Conservation (phyloP, 2,888 invertebrate genomes). For the Podabrus alpinus region DNA sequence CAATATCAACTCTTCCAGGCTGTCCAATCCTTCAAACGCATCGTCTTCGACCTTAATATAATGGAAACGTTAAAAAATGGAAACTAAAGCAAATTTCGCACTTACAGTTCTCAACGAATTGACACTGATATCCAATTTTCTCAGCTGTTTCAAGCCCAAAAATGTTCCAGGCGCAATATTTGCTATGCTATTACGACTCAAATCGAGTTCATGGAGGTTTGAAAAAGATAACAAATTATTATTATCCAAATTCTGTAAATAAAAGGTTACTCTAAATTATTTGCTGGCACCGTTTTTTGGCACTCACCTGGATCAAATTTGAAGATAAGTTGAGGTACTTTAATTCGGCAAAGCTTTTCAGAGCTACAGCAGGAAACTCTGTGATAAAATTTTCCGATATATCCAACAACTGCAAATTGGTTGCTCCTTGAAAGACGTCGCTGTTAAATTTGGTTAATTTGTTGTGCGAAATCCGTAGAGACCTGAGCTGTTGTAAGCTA, state of each 20-base stretch:
- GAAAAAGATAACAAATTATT: constrained; percentile 70
- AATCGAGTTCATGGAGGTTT: constrained; percentile 74
- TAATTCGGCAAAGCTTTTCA: constrained; percentile 71
- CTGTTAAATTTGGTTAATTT: constrained; percentile 80
- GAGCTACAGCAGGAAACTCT: constrained; percentile 78
- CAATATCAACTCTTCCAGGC: constrained; percentile 75
- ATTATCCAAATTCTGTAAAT: constrained; percentile 74
- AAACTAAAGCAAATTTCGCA: constrained; percentile 29
- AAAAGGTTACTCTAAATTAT: not conserved
- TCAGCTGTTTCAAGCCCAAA: constrained; percentile 70
- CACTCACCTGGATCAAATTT: constrained; percentile 77
- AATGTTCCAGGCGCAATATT: constrained; percentile 83
- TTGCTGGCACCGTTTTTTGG: not conserved
- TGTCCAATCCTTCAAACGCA: constrained; percentile 80
- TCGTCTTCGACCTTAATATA: constrained; percentile 82
- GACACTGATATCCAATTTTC: constrained; percentile 79
- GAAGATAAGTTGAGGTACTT: constrained; percentile 80
- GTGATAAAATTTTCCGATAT: constrained; percentile 84
- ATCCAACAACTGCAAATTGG: constrained; percentile 77
- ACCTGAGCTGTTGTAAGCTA: constrained; percentile 68
- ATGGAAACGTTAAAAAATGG: constrained; percentile 38
- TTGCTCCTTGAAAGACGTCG: constrained; percentile 79
- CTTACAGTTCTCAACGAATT: constrained; percentile 85
- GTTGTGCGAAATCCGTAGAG: constrained; percentile 77
- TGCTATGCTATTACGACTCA: constrained; percentile 83